Evolutionary conservation across 2,888 invertebrate species (phyloP).

Genomic region (Galerucella nymphaeae): DNA sequence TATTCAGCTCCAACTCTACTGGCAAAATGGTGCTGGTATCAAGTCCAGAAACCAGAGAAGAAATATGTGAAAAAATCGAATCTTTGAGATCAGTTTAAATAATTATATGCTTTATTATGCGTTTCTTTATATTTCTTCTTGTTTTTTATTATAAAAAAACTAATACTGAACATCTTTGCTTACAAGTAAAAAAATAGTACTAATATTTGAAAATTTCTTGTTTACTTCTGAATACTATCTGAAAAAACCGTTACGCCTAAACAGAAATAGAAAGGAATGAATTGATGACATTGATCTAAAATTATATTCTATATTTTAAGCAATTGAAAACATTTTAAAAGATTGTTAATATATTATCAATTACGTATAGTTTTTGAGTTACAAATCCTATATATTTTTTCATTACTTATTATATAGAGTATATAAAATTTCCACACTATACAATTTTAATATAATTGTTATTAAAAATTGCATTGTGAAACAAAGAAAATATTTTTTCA

Average conservation of each 20-base stretch:
- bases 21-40: constrained; percentile 68
- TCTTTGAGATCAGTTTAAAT: constrained; percentile 53
- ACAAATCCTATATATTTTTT: too few species aligned
- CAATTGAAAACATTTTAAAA: too few species aligned
- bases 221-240: not conserved
- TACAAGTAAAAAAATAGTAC: too few species aligned
- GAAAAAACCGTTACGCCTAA: not conserved
- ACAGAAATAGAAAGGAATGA: too few species aligned
- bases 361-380: too few species aligned
- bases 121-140: not conserved
- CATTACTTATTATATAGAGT: too few species aligned
- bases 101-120: constrained; percentile 9
- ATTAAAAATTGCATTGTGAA: not conserved
- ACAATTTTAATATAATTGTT: not conserved
- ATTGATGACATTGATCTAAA: too few species aligned
- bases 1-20: constrained; percentile 73
- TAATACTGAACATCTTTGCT: constrained; percentile 9
- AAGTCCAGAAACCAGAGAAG: constrained; percentile 58
- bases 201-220: too few species aligned
- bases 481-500: not conserved
- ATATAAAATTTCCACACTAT: not conserved
- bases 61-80: constrained; percentile 61
- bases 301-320: too few species aligned
- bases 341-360: too few species aligned
- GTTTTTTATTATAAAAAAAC: not conserved